Evolutionary conservation across 2,113 vertebrate genomes (phyloP).

Genomic region (Turdus rufiventris): DNA sequence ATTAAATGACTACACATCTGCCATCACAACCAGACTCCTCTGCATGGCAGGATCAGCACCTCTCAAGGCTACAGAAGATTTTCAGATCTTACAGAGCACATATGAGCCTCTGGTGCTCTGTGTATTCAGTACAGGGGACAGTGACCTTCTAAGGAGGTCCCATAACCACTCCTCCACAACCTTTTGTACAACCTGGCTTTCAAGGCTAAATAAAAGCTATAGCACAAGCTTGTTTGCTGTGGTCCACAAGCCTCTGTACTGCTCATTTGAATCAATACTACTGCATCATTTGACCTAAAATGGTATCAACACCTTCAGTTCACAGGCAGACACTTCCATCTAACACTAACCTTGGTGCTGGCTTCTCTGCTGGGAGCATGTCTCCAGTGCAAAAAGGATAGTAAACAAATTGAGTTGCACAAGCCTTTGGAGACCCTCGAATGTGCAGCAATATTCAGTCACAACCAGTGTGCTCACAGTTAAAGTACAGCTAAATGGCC

Average conservation of each 20-base stretch:
- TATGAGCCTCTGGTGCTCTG: fast-evolving
- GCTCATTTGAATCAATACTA: background rate
- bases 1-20: background rate
- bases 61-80: background rate
- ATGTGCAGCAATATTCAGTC: background rate
- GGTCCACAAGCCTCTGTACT: background rate
- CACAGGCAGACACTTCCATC: background rate
- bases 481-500: background rate
- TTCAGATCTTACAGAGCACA: background rate
- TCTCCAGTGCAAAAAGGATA: background rate
- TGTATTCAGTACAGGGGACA: background rate
- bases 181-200: background rate
- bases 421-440: background rate
- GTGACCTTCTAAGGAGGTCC: background rate
- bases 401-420: background rate
- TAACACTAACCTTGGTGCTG: background rate
- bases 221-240: background rate
- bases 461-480: background rate
- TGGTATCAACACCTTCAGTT: background rate
- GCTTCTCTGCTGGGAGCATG: background rate
- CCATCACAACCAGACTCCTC: background rate
- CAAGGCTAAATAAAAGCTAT: background rate
- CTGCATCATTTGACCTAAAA: background rate
- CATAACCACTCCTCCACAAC: fast-evolving
- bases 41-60: background rate